phyloP scores from a whole-genome alignment of 2,888 invertebrate species.

The Mesorhabditis belari region DNA sequence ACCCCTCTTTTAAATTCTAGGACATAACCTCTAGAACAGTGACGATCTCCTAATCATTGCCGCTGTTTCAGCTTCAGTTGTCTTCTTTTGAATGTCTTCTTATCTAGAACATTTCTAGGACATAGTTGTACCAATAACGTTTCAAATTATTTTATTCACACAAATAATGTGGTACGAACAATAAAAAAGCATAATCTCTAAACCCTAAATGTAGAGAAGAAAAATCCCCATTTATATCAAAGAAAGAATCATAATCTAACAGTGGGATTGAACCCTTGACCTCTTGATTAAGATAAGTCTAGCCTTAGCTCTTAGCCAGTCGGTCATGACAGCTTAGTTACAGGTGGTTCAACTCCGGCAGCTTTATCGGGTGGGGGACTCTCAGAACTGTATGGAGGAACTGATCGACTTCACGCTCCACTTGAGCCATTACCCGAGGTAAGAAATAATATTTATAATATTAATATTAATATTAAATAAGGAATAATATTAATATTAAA shows the following conservation, averaged over 20 bases:
- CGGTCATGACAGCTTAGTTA: not conserved
- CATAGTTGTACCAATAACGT: too few relatives aligned
- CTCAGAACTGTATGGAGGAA: not conserved
- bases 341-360: not conserved
- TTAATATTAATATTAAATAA: not conserved
- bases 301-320: not conserved
- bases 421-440: not conserved
- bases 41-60: not conserved
- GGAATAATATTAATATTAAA: not conserved
- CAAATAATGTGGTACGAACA: too few relatives aligned
- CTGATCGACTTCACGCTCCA: not conserved
- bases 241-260: too few relatives aligned
- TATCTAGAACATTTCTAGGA: too few relatives aligned
- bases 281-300: too few relatives aligned
- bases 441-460: not conserved
- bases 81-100: constrained; percentile 15
- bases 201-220: too few relatives aligned
- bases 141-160: not conserved
- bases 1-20: too few relatives aligned
- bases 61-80: constrained; percentile 4
- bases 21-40: too few relatives aligned
- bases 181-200: too few relatives aligned
- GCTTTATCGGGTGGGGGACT: not conserved
- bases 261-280: too few relatives aligned
- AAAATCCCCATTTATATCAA: too few relatives aligned